Evolutionary conservation across 92 coral and sea anemone species (phyloP), one percentile per base, ranked within the genome.

Genomic region (Porites cylindrica): DNA sequence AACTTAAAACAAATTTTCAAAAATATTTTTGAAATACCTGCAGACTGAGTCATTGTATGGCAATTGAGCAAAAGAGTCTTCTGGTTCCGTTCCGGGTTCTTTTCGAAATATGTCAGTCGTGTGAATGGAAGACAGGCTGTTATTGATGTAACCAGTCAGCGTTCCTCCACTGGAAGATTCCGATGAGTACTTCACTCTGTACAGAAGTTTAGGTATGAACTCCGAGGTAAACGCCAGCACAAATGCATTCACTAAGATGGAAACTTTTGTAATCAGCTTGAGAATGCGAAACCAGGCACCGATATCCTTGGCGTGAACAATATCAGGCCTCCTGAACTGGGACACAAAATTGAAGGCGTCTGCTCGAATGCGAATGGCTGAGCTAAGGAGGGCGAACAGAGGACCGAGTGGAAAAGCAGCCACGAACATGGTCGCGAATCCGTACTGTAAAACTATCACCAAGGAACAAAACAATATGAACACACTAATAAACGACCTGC

Each of bases 331-430:
- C 11, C 98, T 91, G 82, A 89, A 92, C 86, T 96, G 96, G 62
- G 91, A 88, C 38, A 96, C 96, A 80, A 96, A 91, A 92, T 96
- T 96, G 82, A 96, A 82, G 51, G 98, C 98, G 80, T 96, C 94
- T 4, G 91, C 98, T 11, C 98, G 92, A 21, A 96, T 89, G 72
- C 92, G 94, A 18, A 84, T 70, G 63, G 93, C 68, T 50, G 94
- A 91, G 69, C 88, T 93, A 70, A 91, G 82, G 50, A 95, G 88
- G 9, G 98, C 96, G 63, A 95, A 93, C 51, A 94, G 82, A 26
- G 98, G 98, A 64, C 94, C 96, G n/a, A 96, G 88, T 14, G 98
- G 96, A 80, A 96, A 93, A 21, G 96, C 96, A 24, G 98, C 94
- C 8, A 95, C 95, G 68, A 95, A 95, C 98, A 95, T 95, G 53